These are phyloP conservation scores for Meiosimyza decipiens DNA, from an alignment of 2,888 invertebrate species.

Conservation along the genomic window DNA sequence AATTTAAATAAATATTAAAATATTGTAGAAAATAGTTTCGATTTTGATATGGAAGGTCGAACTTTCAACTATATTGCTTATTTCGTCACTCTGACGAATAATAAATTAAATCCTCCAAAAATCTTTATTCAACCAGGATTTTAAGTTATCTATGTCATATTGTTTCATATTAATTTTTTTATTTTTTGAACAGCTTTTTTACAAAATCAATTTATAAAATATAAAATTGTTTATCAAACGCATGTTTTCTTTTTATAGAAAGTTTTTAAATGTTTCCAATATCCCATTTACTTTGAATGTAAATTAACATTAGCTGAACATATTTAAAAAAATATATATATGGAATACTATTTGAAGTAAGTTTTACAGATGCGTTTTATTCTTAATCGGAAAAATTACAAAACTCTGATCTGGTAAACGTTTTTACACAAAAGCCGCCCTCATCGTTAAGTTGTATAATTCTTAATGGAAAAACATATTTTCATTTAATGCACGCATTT, in stretches of 20 bases:
- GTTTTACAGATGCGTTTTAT: conserved; percentile 39
- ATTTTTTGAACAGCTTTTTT: too few relatives aligned
- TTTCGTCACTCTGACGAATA: too few relatives aligned
- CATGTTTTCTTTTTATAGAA: background rate
- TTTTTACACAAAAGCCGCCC: conserved; percentile 8
- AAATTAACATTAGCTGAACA: background rate
- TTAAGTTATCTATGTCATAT: too few relatives aligned
- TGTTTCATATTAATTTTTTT: too few relatives aligned
- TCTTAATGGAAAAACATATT: background rate
- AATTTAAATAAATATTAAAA: too few relatives aligned
- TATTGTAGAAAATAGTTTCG: too few relatives aligned
- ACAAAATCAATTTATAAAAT: too few relatives aligned
- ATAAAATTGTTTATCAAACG: background rate
- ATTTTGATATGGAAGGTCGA: too few relatives aligned
- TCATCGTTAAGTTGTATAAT: background rate
- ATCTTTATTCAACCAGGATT: too few relatives aligned
- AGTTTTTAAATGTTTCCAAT: conserved; percentile 27
- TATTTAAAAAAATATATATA: background rate
- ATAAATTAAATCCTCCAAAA: too few relatives aligned
- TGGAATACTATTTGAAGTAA: conserved; percentile 26
- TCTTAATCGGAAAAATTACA: conserved; percentile 2
- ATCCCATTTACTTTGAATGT: conserved; percentile 8
- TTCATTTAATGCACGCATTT: background rate
- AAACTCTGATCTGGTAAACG: background rate
- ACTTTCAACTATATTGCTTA: too few relatives aligned